A percentile compares a stretch with the other conserved stretches of the same genome.
These are phyloP conservation scores for Pandemis heparana DNA, from an alignment of 2,888 invertebrate species.

Conservation along the genomic window DNA sequence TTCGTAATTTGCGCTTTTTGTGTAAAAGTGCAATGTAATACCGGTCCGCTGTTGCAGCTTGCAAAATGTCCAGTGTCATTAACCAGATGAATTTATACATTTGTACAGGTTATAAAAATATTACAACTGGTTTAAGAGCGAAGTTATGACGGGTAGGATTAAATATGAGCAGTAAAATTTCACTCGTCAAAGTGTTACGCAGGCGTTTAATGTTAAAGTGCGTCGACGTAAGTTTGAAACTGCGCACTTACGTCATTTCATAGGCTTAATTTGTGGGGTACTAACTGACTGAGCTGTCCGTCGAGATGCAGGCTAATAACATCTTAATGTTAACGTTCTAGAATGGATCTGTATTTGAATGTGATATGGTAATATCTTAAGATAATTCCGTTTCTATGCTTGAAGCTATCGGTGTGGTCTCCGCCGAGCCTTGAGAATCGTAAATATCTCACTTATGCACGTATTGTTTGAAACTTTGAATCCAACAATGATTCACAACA, in stretches of 20 bases:
- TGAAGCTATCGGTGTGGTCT: slow-evolving; percentile 6
- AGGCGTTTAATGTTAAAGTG: slow-evolving; percentile 1
- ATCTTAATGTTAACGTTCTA: not conserved
- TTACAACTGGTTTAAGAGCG: slow-evolving; percentile 4
- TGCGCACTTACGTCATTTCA: not conserved
- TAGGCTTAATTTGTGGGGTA: not conserved
- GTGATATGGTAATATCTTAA: not conserved
- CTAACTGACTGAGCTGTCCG: not conserved
- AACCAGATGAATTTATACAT: slow-evolving; percentile 14
- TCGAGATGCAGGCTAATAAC: not conserved
- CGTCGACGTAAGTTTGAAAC: not conserved
- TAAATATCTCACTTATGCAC: slow-evolving; percentile 21
- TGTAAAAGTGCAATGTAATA: slow-evolving; percentile 41
- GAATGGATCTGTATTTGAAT: not conserved
- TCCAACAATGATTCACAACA: slow-evolving; percentile 29
- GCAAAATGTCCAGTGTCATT: slow-evolving; percentile 20
- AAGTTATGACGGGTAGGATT: slow-evolving; percentile 11
- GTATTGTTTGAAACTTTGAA: slow-evolving; percentile 18
- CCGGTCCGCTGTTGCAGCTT: slow-evolving; percentile 38
- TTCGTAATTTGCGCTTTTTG: slow-evolving; percentile 43
- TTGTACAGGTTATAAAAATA: slow-evolving; percentile 10
- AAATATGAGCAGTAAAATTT: slow-evolving; percentile 20
- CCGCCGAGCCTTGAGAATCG: slow-evolving; percentile 8
- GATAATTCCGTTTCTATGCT: not conserved
- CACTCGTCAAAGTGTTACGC: not conserved